Conservation (phyloP, 2,113 vertebrate genomes). For the Aphyosemion australe region DNA sequence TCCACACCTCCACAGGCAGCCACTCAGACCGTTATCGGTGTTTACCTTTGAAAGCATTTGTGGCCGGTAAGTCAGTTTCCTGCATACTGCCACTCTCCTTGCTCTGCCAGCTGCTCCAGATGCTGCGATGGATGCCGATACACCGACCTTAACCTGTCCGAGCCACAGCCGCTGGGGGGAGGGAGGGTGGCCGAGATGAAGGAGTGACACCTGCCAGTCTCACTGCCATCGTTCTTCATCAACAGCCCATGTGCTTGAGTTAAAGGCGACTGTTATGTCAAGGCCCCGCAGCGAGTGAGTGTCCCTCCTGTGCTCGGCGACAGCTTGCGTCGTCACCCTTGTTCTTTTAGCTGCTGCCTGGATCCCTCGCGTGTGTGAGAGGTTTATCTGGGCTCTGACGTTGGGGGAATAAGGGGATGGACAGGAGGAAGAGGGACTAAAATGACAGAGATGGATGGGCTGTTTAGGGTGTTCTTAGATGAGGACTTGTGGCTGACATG, state of each 20-base stretch:
- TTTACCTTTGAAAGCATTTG: constrained; percentile 97
- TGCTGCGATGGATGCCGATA: constrained; percentile 63
- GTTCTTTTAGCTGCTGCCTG: constrained; percentile 6
- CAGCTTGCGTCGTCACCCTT: constrained; percentile 5
- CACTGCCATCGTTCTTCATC: constrained; percentile 66
- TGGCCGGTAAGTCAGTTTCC: constrained; percentile 95
- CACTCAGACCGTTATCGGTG: background rate
- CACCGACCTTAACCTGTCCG: constrained; percentile 83
- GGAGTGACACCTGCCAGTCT: constrained; percentile 55
- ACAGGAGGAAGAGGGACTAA: background rate
- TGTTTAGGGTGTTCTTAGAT: background rate
- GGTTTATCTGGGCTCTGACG: constrained; percentile 9
- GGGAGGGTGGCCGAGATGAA: constrained; percentile 60
- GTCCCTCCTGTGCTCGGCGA: constrained; percentile 42
- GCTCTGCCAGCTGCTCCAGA: constrained; percentile 75
- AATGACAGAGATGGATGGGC: constrained; percentile 6
- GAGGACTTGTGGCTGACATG: constrained; percentile 25
- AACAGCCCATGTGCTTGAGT: constrained; percentile 46
- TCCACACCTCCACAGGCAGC: background rate
- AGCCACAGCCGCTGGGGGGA: constrained; percentile 59
- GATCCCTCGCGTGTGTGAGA: background rate
- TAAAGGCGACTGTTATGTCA: constrained; percentile 7
- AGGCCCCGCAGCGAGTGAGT: constrained; percentile 17
- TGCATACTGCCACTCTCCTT: constrained; percentile 92
- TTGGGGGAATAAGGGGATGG: background rate